A percentile compares a stretch with the other conserved stretches of the same genome.
These are phyloP conservation scores for Theocolax elegans DNA, from an alignment of 1,140 invertebrate genomes.

Conservation along the genomic window DNA sequence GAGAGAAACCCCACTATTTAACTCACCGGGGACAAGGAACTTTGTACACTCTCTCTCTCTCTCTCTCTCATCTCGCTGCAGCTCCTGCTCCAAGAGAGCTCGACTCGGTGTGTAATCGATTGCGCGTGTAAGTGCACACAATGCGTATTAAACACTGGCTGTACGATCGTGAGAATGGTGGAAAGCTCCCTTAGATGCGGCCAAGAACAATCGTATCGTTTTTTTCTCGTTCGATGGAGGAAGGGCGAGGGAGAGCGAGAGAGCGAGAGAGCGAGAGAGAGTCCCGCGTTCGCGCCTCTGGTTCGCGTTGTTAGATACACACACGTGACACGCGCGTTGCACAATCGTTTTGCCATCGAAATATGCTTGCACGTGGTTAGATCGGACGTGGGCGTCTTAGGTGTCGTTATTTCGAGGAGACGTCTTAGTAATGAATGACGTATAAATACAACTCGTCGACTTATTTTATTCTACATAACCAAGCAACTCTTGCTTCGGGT, in stretches of 20 bases:
- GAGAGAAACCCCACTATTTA: background rate
- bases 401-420: background rate
- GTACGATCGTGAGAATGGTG: constrained; percentile 31
- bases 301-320: background rate
- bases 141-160: constrained; percentile 28
- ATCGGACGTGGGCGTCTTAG: background rate
- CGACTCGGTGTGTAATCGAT: constrained; percentile 15
- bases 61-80: too few relatives aligned
- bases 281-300: constrained; percentile 1
- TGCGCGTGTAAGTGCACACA: constrained; percentile 28
- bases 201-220: background rate
- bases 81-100: too few relatives aligned
- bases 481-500: background rate
- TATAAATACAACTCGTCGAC: background rate
- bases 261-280: background rate
- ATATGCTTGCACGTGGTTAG: background rate
- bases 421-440: constrained; percentile 13
- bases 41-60: too few relatives aligned
- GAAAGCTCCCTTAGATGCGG: background rate
- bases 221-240: background rate
- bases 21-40: constrained; percentile 1
- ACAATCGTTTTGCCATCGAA: constrained; percentile 1
- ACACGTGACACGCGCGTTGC: background rate
- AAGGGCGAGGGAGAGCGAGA: background rate
- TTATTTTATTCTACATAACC: background rate